phyloP scores from a whole-genome alignment of 2,113 vertebrate species.

The Turnix velox region DNA sequence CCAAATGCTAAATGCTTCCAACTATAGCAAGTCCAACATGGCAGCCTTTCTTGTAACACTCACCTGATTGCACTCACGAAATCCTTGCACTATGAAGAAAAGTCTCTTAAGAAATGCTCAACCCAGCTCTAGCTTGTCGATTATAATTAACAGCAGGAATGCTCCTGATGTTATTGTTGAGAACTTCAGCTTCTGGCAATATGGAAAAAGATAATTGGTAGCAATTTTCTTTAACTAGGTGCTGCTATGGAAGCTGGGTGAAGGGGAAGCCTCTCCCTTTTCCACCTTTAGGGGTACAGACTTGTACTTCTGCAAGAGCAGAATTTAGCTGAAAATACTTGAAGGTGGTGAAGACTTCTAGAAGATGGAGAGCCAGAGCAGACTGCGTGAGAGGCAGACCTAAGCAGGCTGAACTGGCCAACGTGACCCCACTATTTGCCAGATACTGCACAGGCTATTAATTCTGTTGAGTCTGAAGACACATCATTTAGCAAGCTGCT shows the following conservation, averaged over 20 bases:
- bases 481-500: not conserved
- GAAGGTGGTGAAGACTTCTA: not conserved
- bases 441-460: not conserved
- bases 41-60: not conserved
- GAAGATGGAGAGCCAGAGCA: not conserved
- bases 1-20: not conserved
- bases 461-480: not conserved
- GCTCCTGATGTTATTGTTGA: not conserved
- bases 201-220: not conserved
- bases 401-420: not conserved
- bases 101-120: not conserved
- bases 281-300: not conserved
- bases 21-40: not conserved
- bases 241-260: not conserved
- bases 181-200: not conserved
- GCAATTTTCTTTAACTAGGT: not conserved
- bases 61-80: not conserved
- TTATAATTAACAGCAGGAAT: not conserved
- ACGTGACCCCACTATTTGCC: not conserved
- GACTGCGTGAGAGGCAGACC: not conserved
- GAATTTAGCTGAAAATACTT: not conserved
- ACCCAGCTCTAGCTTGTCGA: not conserved
- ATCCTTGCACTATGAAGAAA: not conserved
- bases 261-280: not conserved
- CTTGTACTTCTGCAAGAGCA: not conserved